Conservation (phyloP, 2,113 vertebrate genomes). For the Tragulus kanchil region DNA sequence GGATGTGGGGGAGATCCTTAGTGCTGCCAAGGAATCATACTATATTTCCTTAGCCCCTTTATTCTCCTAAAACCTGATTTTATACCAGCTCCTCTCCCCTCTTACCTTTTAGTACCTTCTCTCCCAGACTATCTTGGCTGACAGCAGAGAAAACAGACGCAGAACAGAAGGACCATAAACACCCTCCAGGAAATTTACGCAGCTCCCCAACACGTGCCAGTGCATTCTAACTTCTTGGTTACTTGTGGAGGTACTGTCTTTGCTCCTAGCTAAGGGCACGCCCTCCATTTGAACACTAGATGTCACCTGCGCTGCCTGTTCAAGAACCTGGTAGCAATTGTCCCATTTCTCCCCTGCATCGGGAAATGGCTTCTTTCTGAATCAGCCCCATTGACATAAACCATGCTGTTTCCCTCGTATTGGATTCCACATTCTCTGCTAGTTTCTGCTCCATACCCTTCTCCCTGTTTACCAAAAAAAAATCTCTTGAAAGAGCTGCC, state of each 20-base stretch:
- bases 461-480: not conserved
- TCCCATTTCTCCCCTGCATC: not conserved
- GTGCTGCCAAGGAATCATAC: not conserved
- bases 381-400: not conserved
- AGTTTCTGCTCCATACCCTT: not conserved
- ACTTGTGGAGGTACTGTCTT: not conserved
- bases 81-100: not conserved
- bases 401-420: not conserved
- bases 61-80: not conserved
- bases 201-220: not conserved
- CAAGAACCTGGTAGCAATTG: not conserved
- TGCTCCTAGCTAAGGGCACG: not conserved
- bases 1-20: not conserved
- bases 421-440: not conserved
- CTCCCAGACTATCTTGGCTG: not conserved
- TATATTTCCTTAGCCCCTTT: not conserved
- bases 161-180: not conserved
- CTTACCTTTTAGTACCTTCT: not conserved
- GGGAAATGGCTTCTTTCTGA: not conserved
- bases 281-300: not conserved
- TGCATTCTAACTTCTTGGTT: too few species aligned
- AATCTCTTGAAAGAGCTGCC: not conserved
- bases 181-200: not conserved
- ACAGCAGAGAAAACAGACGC: not conserved
- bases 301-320: conserved; percentile 26